Base-by-base conservation (phyloP, 2,797 vertebrate species). In the Myoxocephalus aenaeus region DNA sequence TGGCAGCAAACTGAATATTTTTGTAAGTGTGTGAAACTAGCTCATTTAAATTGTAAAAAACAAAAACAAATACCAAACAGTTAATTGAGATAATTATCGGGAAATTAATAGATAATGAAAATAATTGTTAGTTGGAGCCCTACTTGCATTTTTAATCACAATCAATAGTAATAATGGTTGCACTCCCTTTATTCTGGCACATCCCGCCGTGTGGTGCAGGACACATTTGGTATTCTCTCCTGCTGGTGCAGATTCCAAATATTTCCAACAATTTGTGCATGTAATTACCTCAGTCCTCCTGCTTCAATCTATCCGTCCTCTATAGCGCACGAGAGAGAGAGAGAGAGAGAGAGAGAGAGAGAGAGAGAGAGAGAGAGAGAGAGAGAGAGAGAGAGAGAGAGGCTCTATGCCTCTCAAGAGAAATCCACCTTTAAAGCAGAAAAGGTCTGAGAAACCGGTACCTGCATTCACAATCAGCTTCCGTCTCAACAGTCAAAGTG, bases 211-310 rank as follows among this genome's bases (percentile, higher is more conserved):
- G 76, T 68, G 8, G 25, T 57, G 18, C 1, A 4, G 22, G 36
- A 20, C 42, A 51, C 58, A 66, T 83, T 81, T 70, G 44, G 44
- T 65, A 61, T 74, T 78, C 54, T 66, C 46, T n/a, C 72, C 70
- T 65, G 65, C 46, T 74, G 59, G 25, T 70, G n/a, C 20, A 36
- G 70, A 83, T 82, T 79, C 74, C 77, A 67, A 73, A 80, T 82
- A 82, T 80, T 87, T 63, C 74, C 50, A 65, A 50, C 75, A 76
- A 76, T 75, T 84, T 84, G 80, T 82, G 72, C 74, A 69, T 73
- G 53, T 75, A 44, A 79, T 75, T 80, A 62, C 53, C 51, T 72
- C 76, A 62, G 73, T 54, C 29, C 53, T 70, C 29, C 62, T 70
- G 63, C 57, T 58, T 48, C 57, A 51, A 64, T 73, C 54, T 62